Percentiles rank a stretch among this genome's conserved stretches.
Conservation (phyloP, 2,797 vertebrate genomes). For the Rachycentron canadum region DNA sequence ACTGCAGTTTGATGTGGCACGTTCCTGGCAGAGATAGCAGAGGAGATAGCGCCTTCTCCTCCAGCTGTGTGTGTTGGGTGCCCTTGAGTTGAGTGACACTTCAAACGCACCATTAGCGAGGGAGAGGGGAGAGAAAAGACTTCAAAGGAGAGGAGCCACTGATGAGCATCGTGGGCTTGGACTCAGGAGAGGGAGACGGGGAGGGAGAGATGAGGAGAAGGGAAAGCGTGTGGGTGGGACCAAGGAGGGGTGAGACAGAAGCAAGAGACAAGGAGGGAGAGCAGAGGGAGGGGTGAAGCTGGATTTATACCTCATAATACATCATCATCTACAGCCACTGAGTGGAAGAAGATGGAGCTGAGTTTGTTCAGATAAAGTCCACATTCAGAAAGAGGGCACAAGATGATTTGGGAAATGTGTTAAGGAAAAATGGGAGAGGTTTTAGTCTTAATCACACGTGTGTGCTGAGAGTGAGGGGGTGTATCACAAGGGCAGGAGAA, state of each 20-base stretch:
- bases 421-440: background rate
- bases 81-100: conserved; percentile 85
- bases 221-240: conserved; percentile 44
- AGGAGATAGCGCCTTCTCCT: conserved; percentile 47
- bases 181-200: conserved; percentile 50
- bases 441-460: conserved; percentile 34
- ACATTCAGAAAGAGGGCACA: background rate
- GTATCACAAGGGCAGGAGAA: conserved; percentile 7
- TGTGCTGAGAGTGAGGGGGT: background rate
- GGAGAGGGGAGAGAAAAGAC: conserved; percentile 67
- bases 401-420: conserved; percentile 18
- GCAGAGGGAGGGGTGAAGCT: conserved; percentile 4
- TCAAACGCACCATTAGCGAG: conserved; percentile 84
- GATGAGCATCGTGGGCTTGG: conserved; percentile 73
- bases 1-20: conserved; percentile 16
- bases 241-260: conserved; percentile 45
- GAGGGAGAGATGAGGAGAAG: conserved; percentile 23
- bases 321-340: conserved; percentile 23
- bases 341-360: conserved; percentile 9
- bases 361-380: conserved; percentile 12
- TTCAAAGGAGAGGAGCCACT: conserved; percentile 79
- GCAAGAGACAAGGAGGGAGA: conserved; percentile 16
- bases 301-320: conserved; percentile 35
- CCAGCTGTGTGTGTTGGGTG: conserved; percentile 75
- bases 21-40: conserved; percentile 38